A percentile compares a stretch with the other conserved stretches of the same genome.
These are phyloP conservation scores for Ceratosolen solmsi DNA, from an alignment of 1,140 invertebrate species.

Conservation along the genomic window DNA sequence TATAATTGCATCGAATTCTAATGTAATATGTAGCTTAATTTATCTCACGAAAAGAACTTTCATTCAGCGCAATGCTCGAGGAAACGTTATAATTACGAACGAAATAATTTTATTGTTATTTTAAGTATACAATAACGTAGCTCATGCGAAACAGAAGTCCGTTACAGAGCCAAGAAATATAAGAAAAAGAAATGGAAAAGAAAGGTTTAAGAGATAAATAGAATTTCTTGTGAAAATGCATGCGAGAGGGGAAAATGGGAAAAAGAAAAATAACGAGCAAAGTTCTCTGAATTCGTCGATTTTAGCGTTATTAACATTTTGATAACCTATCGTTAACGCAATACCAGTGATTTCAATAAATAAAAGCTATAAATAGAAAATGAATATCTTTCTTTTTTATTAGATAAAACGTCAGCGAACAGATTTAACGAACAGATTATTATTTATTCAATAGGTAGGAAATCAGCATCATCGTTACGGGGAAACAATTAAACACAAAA, in stretches of 20 bases:
- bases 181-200: neutral
- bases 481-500: too few relatives aligned
- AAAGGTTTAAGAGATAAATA: neutral
- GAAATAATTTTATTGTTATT: slow-evolving; percentile 21
- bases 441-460: too few relatives aligned
- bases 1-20: too few relatives aligned
- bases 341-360: too few relatives aligned
- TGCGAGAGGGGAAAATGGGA: neutral
- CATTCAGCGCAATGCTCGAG: neutral
- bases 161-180: neutral
- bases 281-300: neutral
- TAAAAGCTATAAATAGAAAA: too few relatives aligned
- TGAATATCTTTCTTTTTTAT: too few relatives aligned
- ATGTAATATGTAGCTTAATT: too few relatives aligned
- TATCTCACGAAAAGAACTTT: too few relatives aligned
- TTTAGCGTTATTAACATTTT: neutral
- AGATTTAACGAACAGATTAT: too few relatives aligned
- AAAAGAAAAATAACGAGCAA: neutral
- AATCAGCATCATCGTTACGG: too few relatives aligned
- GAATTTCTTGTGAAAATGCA: neutral
- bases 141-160: neutral
- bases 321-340: too few relatives aligned
- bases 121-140: neutral
- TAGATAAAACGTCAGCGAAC: too few relatives aligned
- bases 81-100: slow-evolving; percentile 13